Base-by-base conservation (phyloP, 2,888 invertebrate species). In the Clivina fossor region DNA sequence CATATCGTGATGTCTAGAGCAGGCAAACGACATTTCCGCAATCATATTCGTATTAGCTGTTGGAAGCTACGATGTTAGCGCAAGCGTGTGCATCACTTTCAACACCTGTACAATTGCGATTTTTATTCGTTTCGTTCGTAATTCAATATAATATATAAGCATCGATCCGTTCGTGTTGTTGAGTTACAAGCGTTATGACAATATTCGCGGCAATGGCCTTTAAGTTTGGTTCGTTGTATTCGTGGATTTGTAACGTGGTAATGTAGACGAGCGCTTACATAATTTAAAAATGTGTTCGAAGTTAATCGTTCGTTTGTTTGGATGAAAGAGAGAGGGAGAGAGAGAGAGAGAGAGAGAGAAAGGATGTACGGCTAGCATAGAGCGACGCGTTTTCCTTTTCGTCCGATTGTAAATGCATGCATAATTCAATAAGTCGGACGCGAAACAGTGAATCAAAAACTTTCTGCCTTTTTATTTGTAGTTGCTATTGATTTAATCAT, bases 11-110 rank as follows among this genome's bases (percentile, higher is more conserved):
- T 13, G 30, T 41, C 41, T 22, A 7, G 26, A 9, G 26, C 9
- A n/a, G n/a, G n/a, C 4, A 13, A 33, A 33, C 33, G 33, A 38
- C 38, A 38, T 20, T 40, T 41, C 41, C 20, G 40, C 50, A 50
- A 50, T 50, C 50, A 50, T 50, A 50, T 41, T 50, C 50, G 50
- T 50, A 50, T 50, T 50, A 50, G 50, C 30, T 13, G 8, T 18
- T 20, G 13, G 41, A 3, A 13, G 47, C 22, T 19, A 11, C 20
- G 5, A 19, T 7, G 35, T 20, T 8, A 24, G 3, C 30, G 46
- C 33, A 13, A 24, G 46, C 20, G 16, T 5, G 43, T 20, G 13
- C 11, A 16, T 33, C 4, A 33, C 13, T 49, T 48, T 49, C 49
- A 49, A 19, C 49, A 20, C 24, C 38, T 26, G 26, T 26, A 8